Evolutionary conservation across 2,888 invertebrate genomes (phyloP), one percentile per base, ranked within the genome.

Genomic region (Andricus curvator): DNA sequence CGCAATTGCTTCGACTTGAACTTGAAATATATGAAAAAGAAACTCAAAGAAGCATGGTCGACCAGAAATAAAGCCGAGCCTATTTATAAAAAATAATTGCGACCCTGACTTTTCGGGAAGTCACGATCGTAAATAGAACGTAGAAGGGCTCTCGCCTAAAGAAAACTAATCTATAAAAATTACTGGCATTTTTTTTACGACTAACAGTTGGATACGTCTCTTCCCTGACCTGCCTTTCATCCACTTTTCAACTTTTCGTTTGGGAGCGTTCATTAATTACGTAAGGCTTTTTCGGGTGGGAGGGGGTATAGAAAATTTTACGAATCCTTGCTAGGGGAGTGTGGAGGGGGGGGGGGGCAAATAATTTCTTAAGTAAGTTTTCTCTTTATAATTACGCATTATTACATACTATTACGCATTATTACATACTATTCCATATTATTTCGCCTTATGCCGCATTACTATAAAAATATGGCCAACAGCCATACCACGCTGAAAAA

Each of bases 211-310:
- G 11, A 29, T 25, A 29, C 29, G 17, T 51, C 48, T 4, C 4
- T 15, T 48, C 48, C 70, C 70, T 70, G 70, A 74, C 56, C 56
- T 74, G 20, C 74, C 56, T 74, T 56, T 20, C 51, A 9, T 70
- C 51, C 48, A 37, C 11, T n/a, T 51, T 56, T 51, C 9, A 56
- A 51, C 17, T 25, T 51, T 51, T 29, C n/a, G 25, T 29, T 70
- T 37, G 37, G 37, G 37, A 37, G 37, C 37, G 37, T 37, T 37
- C 9, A 37, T 37, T 37, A 37, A 8, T 37, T 37, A 8, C 8
- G 37, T 0, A 37, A 37, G 37, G 37, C 8, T 37, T 37, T 37
- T 37, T 37, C 37, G 8, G 37, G 8, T 1, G 8, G 37, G 37
- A 8, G 37, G 37, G 37, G 8, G 37, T 8, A 37, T 1, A 37